Conservation (phyloP, 2,113 vertebrate species). For the Pomatorhinus ruficollis region DNA sequence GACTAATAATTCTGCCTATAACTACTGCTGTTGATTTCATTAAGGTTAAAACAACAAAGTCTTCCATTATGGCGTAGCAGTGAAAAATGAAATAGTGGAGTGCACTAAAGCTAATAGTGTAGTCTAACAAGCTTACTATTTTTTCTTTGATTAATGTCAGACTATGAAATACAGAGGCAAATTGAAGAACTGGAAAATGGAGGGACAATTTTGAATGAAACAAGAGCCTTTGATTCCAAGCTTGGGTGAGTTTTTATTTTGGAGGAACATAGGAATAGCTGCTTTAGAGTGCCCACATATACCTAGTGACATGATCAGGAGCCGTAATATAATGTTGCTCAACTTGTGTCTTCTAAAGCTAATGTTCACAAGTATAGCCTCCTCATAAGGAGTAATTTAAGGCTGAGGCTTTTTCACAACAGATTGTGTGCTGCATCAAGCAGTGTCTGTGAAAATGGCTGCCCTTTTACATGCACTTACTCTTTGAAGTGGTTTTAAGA, state of each 20-base stretch:
- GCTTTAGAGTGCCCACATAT: background rate
- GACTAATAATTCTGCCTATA: constrained; percentile 1
- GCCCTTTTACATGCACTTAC: background rate
- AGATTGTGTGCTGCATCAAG: background rate
- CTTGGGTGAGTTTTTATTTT: constrained; percentile 83
- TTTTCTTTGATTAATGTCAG: constrained; percentile 73
- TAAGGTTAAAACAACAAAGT: constrained; percentile 15
- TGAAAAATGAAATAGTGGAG: constrained; percentile 40
- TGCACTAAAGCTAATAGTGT: background rate
- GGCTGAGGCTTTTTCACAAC: background rate
- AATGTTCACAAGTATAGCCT: background rate
- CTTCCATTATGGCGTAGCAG: background rate
- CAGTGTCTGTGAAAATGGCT: background rate
- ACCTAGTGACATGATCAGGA: background rate
- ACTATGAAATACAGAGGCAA: constrained; percentile 97
- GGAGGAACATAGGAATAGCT: background rate
- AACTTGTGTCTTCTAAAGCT: background rate
- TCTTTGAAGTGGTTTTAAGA: background rate
- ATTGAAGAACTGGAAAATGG: constrained; percentile 85
- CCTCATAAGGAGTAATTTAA: background rate
- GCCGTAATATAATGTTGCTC: background rate
- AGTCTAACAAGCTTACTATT: background rate
- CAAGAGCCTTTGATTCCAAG: constrained; percentile 90
- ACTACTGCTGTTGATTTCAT: constrained; percentile 32
- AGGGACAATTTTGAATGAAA: constrained; percentile 90